Evolutionary conservation across 2,113 vertebrate genomes (phyloP).

Genomic region (Poeciliopsis retropinna): DNA sequence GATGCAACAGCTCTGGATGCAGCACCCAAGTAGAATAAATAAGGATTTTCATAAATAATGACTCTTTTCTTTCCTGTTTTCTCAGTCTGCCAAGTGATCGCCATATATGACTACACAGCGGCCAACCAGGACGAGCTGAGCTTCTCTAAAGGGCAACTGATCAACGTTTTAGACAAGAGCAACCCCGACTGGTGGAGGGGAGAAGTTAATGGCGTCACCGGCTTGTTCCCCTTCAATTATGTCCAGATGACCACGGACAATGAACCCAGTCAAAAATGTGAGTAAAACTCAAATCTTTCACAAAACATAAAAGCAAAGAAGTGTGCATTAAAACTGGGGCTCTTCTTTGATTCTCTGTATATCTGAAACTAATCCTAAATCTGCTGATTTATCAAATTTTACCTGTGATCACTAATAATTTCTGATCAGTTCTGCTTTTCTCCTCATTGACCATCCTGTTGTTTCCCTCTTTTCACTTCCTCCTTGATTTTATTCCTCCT

Average conservation of each 20-base stretch:
- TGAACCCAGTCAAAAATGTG: slow-evolving; percentile 95
- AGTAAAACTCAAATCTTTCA: slow-evolving; percentile 68
- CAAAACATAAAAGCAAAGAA: background rate
- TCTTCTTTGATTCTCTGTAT: slow-evolving; percentile 10
- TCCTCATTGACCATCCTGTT: slow-evolving; percentile 21
- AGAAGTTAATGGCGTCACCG: slow-evolving; percentile 86
- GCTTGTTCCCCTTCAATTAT: slow-evolving; percentile 95
- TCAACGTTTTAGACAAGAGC: slow-evolving; percentile 90
- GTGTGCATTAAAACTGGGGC: background rate
- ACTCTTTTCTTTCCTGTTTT: background rate
- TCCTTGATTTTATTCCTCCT: slow-evolving; percentile 22
- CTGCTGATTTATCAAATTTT: slow-evolving; percentile 1
- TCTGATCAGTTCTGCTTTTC: slow-evolving; percentile 26
- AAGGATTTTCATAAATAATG: background rate
- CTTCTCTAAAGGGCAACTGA: slow-evolving; percentile 92
- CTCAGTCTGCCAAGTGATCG: slow-evolving; percentile 92
- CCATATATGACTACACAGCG: slow-evolving; percentile 92
- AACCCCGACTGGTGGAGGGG: slow-evolving; percentile 97
- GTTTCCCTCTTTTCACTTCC: slow-evolving; percentile 11
- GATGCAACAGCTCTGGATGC: background rate
- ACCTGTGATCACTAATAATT: slow-evolving; percentile 1
- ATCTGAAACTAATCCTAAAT: slow-evolving; percentile 20
- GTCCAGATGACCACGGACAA: slow-evolving; percentile 91
- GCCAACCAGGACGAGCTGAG: slow-evolving; percentile 92
- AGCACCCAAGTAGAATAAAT: background rate